Evolutionary conservation across 1,140 invertebrate species (phyloP), one percentile per base, ranked within the genome.

Genomic region (Aleiodes sp.): DNA sequence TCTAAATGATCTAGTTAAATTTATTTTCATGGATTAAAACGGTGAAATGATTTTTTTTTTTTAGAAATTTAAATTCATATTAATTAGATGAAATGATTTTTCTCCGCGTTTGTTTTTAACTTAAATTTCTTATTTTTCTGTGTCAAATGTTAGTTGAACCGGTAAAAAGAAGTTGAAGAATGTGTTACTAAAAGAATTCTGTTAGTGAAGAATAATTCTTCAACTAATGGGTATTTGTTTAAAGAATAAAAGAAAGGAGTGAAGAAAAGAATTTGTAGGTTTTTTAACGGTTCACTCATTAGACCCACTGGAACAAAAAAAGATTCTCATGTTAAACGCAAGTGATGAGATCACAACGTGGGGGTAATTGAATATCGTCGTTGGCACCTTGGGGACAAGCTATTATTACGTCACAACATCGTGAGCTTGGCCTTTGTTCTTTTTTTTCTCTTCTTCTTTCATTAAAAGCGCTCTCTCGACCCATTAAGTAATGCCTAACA

Each of bases 341-440:
- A 35, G 2, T 10, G 65, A 67, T 67, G 65, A 67, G 35, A 59
- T 67, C 65, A 67, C 43, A 33, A 46, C 31, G 31, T 14, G 12
- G n/a, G 41, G 33, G 43, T 65, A 56, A 65, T 65, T 65, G 63
- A 65, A 56, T 24, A 41, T 41, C 56, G 4, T 60, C 33, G n/a
- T 67, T 39, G 33, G 28, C 64, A 67, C 65, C 56, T 67, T 67
- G 52, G 35, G 7, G 21, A 41, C 16, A 16, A 33, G 16, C 28
- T 19, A 64, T 62, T 33, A 60, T 59, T 41, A 60, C 52, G 21
- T 33, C 33, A 28, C 21, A 28, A 12, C 28, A 29, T 9, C 35
- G 29, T 66, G 31, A 9, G 14, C 12, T 60, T 67, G 52, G n/a
- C 52, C 33, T 60, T 67, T 67, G 52, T 67, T 67, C 21, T 64